Evolutionary conservation across 2,888 invertebrate genomes (phyloP).

Genomic region (Sicus ferrugineus): DNA sequence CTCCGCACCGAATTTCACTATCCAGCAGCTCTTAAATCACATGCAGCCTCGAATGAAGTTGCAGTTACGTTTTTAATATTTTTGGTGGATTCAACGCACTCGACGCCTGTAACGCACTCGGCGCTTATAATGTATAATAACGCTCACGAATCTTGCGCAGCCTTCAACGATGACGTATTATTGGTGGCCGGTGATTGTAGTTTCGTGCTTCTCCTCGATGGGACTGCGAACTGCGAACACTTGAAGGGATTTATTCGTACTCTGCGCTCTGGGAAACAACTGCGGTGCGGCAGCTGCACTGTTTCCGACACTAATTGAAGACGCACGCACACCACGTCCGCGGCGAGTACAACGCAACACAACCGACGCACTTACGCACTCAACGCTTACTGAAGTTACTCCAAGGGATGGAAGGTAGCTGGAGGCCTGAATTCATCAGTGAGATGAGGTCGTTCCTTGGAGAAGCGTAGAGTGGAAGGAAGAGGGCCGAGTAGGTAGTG

Average conservation of each 20-base stretch:
- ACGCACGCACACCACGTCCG: slow-evolving; percentile 22
- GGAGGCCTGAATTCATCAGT: slow-evolving; percentile 13
- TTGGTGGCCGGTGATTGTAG: slow-evolving; percentile 25
- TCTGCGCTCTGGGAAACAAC: slow-evolving; percentile 24
- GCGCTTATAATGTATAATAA: slow-evolving; percentile 14
- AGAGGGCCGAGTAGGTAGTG: slow-evolving; percentile 30
- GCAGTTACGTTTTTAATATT: slow-evolving; percentile 6
- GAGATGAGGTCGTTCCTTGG: slow-evolving; percentile 1
- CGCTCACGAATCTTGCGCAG: slow-evolving; percentile 9
- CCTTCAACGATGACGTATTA: slow-evolving; percentile 20
- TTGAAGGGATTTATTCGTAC: slow-evolving; percentile 31
- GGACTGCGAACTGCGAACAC: neutral
- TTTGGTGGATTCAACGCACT: slow-evolving; percentile 18
- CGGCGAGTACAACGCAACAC: slow-evolving; percentile 26
- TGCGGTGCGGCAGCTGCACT: slow-evolving; percentile 28
- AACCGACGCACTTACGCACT: slow-evolving; percentile 42
- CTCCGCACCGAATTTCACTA: neutral
- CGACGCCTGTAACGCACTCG: neutral
- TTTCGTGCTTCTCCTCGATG: slow-evolving; percentile 14
- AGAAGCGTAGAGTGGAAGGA: neutral
- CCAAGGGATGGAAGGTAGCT: slow-evolving; percentile 33
- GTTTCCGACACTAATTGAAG: slow-evolving; percentile 31
- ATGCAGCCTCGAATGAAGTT: slow-evolving; percentile 14
- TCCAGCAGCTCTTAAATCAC: too few species aligned
- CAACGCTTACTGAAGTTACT: slow-evolving; percentile 37